phyloP scores from a whole-genome alignment of 2,888 invertebrate genomes.

The Drosophila siamana region DNA sequence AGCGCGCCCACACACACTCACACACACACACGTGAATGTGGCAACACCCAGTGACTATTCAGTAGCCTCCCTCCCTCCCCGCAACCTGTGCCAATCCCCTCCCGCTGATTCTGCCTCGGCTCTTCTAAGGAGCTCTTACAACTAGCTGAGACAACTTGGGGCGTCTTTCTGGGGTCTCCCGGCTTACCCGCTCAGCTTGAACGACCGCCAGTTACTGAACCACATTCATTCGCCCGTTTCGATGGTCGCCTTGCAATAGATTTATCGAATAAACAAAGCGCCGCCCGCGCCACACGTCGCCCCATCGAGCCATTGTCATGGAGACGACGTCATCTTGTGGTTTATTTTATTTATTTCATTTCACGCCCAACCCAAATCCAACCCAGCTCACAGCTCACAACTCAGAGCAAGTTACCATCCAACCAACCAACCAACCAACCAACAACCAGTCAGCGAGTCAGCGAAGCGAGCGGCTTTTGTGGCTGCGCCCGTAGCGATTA shows the following conservation, averaged over 20 bases:
- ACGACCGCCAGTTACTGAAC: constrained; percentile 70
- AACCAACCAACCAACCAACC: constrained; percentile 35
- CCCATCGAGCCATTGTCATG: constrained; percentile 62
- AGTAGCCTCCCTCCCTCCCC: neutral
- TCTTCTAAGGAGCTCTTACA: neutral
- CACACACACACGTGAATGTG: constrained; percentile 16
- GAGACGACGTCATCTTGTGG: constrained; percentile 78
- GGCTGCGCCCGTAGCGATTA: constrained; percentile 70
- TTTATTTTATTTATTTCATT: constrained; percentile 78
- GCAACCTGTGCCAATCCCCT: neutral
- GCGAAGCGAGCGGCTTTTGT: constrained; percentile 60
- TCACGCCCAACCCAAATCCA: constrained; percentile 47
- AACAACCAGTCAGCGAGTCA: constrained; percentile 10
- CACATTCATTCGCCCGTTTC: constrained; percentile 41
- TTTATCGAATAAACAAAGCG: constrained; percentile 77
- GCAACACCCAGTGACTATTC: constrained; percentile 11
- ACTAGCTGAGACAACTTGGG: constrained; percentile 6
- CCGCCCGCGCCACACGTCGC: constrained; percentile 22
- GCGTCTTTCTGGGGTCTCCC: constrained; percentile 21
- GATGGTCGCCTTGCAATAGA: constrained; percentile 66
- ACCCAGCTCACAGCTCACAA: too few species aligned
- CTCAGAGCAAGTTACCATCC: neutral
- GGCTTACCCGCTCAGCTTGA: constrained; percentile 71
- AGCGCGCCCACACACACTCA: constrained; percentile 12
- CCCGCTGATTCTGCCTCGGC: neutral